A percentile compares a stretch with the other conserved stretches of the same genome.
These are phyloP conservation scores for Gastracanthus pulcherrimus DNA, from an alignment of 2,888 invertebrate species.

Conservation along the genomic window DNA sequence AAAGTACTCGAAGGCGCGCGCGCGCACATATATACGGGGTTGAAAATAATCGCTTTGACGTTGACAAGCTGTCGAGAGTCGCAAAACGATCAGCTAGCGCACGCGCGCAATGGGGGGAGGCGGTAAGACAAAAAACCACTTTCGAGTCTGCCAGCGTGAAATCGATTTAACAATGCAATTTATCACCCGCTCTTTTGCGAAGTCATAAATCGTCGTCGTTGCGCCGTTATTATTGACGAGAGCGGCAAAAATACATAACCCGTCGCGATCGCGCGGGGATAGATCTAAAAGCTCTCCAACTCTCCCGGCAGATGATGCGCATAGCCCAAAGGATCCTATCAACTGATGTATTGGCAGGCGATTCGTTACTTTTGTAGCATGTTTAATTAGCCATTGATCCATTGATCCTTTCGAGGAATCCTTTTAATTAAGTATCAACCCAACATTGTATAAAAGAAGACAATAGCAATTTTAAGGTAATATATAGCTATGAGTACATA, in stretches of 20 bases:
- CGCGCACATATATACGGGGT: neutral
- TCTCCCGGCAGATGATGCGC: no score
- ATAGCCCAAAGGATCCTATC: no score
- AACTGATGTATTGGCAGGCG: no score
- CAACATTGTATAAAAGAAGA: no score
- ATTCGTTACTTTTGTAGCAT: no score
- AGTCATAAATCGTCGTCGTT: slow-evolving; percentile 23
- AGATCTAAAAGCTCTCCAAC: neutral
- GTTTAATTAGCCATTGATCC: no score
- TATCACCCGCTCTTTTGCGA: slow-evolving; percentile 12
- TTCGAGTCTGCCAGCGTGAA: slow-evolving; percentile 29
- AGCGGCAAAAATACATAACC: slow-evolving; percentile 9
- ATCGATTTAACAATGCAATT: slow-evolving; percentile 43
- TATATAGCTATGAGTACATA: no score
- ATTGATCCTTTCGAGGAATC: no score
- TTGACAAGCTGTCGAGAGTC: slow-evolving; percentile 10
- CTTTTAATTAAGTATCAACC: no score
- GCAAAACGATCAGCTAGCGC: slow-evolving; percentile 16
- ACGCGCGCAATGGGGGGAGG: no score
- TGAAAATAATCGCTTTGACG: neutral
- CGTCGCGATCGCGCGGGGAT: neutral
- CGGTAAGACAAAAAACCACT: slow-evolving; percentile 8
- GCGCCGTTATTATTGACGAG: slow-evolving; percentile 12
- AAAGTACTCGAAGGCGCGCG: neutral
- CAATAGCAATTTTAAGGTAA: no score